These are phyloP conservation scores for Scaptodrosophila lebanonensis DNA, from an alignment of 1,140 invertebrate genomes.

Conservation along the genomic window DNA sequence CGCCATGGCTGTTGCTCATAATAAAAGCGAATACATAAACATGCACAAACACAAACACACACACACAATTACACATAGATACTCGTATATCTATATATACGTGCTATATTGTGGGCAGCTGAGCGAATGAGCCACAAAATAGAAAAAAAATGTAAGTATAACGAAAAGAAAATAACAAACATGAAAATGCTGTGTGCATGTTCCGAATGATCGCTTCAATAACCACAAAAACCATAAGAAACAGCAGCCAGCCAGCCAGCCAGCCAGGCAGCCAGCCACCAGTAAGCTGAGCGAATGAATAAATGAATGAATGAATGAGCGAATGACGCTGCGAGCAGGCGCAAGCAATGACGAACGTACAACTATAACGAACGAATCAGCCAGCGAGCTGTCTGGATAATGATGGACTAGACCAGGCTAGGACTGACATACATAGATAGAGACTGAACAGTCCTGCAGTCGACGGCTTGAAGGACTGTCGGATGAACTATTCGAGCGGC, in stretches of 20 bases:
- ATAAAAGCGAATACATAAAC: constrained; percentile 9
- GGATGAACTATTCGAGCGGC: constrained; percentile 4
- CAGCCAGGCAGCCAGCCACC: constrained; percentile 11
- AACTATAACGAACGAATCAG: constrained; percentile 28
- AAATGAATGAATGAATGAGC: constrained; percentile 47
- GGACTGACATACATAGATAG: too few species aligned
- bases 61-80: not conserved
- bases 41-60: not conserved
- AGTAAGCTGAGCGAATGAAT: constrained; percentile 4
- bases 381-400: constrained; percentile 10
- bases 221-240: constrained; percentile 75
- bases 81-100: not conserved
- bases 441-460: too few species aligned
- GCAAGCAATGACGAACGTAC: constrained; percentile 7
- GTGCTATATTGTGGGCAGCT: too few species aligned
- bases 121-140: not conserved
- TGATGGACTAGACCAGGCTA: constrained; percentile 19
- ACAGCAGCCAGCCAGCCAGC: constrained; percentile 25
- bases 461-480: not conserved
- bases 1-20: constrained; percentile 2
- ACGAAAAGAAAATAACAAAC: constrained; percentile 40
- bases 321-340: not conserved
- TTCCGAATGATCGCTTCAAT: constrained; percentile 76
- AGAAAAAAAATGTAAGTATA: constrained; percentile 1
- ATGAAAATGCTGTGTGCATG: constrained; percentile 71